Evolutionary conservation across 2,888 invertebrate species (phyloP), one percentile per base, ranked within the genome.

Genomic region (Notodonta dromedarius): DNA sequence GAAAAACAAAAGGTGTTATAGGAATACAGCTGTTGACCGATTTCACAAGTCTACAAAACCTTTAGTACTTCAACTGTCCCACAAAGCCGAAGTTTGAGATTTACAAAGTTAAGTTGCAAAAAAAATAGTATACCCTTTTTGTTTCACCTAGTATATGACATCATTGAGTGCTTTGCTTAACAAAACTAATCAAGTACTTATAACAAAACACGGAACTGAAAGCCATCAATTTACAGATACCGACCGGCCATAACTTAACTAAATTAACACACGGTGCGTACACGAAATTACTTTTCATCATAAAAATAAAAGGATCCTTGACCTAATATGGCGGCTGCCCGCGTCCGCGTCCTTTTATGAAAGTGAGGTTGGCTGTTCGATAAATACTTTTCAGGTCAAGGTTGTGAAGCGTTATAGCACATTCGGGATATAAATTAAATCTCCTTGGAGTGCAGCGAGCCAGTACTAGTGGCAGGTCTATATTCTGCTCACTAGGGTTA

Each of bases 351-450:
- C 12, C 54, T 54, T 39, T 54, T 35, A n/a, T 54, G 39, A 53
- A 35, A 54, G 54, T 54, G 39, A 54, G 54, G 54, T 39, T 54
- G 35, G 39, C 39, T 39, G n/a, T 54, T 9, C 24, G 35, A 54
- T 54, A 54, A 39, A 35, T 54, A 54, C 35, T 52, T 52, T 39
- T 54, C 54, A 24, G 54, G 39, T 54, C 54, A 54, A 39, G 39
- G 54, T 39, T 35, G 53, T 35, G 4, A 39, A n/a, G 8, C 4
- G 39, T 54, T 35, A 24, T 39, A 14, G 39, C 39, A 50, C 1
- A 32, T 32, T 32, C 35, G 52, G 39, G 54, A 39, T 54, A 39
- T 54, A 54, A 54, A 54, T 54, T 39, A 7, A 39, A 39, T 39
- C 1, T 39, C 39, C 14, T 54, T 39, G 54, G 54, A n/a, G 7